Evolutionary conservation across 2,797 vertebrate species (phyloP).

Genomic region (Eremophila alpestris): DNA sequence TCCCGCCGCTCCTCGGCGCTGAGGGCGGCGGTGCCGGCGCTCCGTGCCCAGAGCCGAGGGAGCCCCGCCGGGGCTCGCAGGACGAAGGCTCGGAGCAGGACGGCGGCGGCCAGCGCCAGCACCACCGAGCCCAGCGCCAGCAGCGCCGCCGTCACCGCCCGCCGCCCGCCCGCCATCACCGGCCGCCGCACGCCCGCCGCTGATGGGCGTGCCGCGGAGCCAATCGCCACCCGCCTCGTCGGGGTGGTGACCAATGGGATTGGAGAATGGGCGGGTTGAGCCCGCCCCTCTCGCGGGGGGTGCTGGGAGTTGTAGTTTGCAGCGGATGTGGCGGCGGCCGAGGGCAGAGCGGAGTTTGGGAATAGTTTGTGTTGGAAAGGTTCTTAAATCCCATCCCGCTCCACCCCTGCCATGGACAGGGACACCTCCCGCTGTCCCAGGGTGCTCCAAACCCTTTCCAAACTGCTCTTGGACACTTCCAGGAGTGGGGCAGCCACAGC

Average conservation of each 20-base stretch:
- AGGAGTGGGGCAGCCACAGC: neutral
- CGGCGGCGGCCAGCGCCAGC: neutral
- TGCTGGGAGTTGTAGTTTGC: neutral
- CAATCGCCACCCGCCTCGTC: accelerated
- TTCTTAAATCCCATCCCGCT: accelerated
- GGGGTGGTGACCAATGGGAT: accelerated
- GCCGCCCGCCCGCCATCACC: neutral
- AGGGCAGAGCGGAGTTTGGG: accelerated
- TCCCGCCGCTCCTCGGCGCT: slow-evolving; percentile 61
- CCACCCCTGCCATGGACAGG: accelerated
- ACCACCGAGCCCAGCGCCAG: neutral
- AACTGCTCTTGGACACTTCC: accelerated
- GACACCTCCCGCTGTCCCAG: neutral
- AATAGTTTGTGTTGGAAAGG: neutral
- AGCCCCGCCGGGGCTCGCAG: neutral
- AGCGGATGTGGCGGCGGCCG: accelerated
- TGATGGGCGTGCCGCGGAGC: neutral
- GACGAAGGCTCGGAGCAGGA: slow-evolving; percentile 33
- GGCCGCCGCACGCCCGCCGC: accelerated
- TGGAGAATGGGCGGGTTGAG: accelerated
- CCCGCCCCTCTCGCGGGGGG: accelerated
- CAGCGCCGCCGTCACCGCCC: neutral
- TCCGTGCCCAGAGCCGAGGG: neutral
- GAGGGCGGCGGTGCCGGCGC: neutral
- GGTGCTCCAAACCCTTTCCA: accelerated